These are phyloP conservation scores for Teleogryllus oceanicus DNA, from an alignment of 2,888 invertebrate species.

Conservation along the genomic window DNA sequence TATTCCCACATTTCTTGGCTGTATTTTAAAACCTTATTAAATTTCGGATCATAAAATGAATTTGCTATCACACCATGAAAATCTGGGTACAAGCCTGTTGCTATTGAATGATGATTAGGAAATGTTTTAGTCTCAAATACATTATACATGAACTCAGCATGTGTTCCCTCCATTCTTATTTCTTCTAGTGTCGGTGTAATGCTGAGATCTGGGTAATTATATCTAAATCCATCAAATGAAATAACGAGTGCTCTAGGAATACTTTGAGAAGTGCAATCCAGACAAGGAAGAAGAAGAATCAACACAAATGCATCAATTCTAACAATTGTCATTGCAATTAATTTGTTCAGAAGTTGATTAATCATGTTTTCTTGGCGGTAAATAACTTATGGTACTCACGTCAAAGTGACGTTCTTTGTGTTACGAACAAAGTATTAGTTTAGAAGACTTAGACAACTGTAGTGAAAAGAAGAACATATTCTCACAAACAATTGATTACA, in stretches of 20 bases:
- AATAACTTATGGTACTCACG: too few species aligned
- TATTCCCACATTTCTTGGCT: constrained; percentile 55
- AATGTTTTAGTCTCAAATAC: constrained; percentile 69
- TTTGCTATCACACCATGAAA: constrained; percentile 67
- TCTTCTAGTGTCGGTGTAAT: constrained; percentile 57
- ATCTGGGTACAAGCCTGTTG: constrained; percentile 66
- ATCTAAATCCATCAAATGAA: constrained; percentile 69
- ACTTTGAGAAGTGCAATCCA: background rate
- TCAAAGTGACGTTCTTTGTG: too few species aligned
- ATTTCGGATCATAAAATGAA: constrained; percentile 54
- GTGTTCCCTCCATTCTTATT: constrained; percentile 55
- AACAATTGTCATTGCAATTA: too few species aligned
- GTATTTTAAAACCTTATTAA: constrained; percentile 39
- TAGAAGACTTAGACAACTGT: too few species aligned
- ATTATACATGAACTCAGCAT: constrained; percentile 57
- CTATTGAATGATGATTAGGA: constrained; percentile 70
- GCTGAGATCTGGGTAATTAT: constrained; percentile 60
- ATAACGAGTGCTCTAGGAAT: constrained; percentile 54
- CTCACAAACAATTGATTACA: too few species aligned
- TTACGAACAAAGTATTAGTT: too few species aligned
- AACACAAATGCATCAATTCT: background rate
- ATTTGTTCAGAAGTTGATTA: too few species aligned
- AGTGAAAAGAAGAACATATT: too few species aligned
- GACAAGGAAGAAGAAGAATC: background rate
- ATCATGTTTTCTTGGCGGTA: too few species aligned